These are phyloP conservation scores for Drosophila sordidapex DNA, from an alignment of 2,888 invertebrate genomes.

Conservation along the genomic window DNA sequence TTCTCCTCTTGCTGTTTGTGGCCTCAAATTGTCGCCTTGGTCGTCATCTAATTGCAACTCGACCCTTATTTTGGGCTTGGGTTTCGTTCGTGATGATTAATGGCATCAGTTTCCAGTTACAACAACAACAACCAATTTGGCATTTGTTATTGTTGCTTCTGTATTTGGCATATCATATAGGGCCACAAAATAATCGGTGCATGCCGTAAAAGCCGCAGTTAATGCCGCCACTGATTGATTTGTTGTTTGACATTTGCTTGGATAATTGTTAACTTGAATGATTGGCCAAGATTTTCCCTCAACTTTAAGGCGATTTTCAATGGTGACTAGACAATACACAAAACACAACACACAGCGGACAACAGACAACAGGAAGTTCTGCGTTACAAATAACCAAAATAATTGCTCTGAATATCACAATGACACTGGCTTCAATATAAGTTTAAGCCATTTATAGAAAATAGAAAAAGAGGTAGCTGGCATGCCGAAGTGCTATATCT, in stretches of 20 bases:
- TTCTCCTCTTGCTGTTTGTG: constrained; percentile 6
- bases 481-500: neutral
- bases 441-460: neutral
- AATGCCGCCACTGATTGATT: constrained; percentile 71
- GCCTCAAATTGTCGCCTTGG: constrained; percentile 44
- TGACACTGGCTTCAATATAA: constrained; percentile 15
- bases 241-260: constrained; percentile 60
- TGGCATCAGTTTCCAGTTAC: constrained; percentile 38
- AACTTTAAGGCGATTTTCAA: constrained; percentile 65
- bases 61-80: constrained; percentile 11
- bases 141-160: constrained; percentile 8
- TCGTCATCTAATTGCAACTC: constrained; percentile 41
- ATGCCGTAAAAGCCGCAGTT: constrained; percentile 29
- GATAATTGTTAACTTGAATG: constrained; percentile 76
- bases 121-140: constrained; percentile 16
- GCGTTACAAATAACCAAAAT: constrained; percentile 28
- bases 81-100: constrained; percentile 61
- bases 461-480: neutral
- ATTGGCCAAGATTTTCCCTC: constrained; percentile 62
- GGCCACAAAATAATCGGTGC: constrained; percentile 1
- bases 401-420: constrained; percentile 27
- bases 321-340: constrained; percentile 36
- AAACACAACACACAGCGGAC: neutral
- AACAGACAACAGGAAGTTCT: constrained; percentile 42
- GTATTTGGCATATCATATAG: constrained; percentile 34